Base-by-base conservation (phyloP, 2,888 invertebrate species). In the Gasteruption jaculator region DNA sequence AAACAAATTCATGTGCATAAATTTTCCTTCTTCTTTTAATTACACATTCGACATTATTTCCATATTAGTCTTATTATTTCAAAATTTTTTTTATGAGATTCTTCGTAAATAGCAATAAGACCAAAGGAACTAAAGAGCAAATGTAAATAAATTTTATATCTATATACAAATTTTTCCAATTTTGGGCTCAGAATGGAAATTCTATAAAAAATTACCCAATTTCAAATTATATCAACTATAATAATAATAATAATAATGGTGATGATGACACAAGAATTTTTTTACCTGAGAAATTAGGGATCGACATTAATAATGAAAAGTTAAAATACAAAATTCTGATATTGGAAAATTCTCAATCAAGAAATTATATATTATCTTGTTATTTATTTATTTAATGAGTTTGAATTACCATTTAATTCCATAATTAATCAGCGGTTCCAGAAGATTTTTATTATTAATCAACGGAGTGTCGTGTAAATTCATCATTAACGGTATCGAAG, bases 401-500 rank as follows among this genome's bases (percentile, higher is more conserved):
- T 25, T 32, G 16, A 10, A 42, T 74, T 73, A 89, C 90, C 94
- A 95, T 79, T 94, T 92, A 2, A 96, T 80, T 38, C 91, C 92
- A 75, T 89, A 93, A 73, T 96, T 95, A 14, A 85, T 72, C 4
- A 92, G 74, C 0, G 95, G 95, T 61, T 87, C 80, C 80, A 96
- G 92, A 12, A 85, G 74, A 60, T 92, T 82, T 35, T 85, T 80
- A 47, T 86, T 77, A 63, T 86, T 85, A 1, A 93, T 65, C 61
- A 84, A 75, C 1, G 94, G 93, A 48, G 86, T 82, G 25, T 88
- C 88, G 24, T 80, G 77, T 35, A 96, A 73, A 72, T 94, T 93
- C 92, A 97, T 92, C 90, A 97, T 89, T 18, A 86, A 76, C 0
- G 95, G 95, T 50, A 95, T 78, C 0, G 92, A 91, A 0, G 96